Percentiles rank a stretch among this genome's conserved stretches.
phyloP scores from a whole-genome alignment of 2,888 invertebrate genomes.

The Invenusta paracnida region DNA sequence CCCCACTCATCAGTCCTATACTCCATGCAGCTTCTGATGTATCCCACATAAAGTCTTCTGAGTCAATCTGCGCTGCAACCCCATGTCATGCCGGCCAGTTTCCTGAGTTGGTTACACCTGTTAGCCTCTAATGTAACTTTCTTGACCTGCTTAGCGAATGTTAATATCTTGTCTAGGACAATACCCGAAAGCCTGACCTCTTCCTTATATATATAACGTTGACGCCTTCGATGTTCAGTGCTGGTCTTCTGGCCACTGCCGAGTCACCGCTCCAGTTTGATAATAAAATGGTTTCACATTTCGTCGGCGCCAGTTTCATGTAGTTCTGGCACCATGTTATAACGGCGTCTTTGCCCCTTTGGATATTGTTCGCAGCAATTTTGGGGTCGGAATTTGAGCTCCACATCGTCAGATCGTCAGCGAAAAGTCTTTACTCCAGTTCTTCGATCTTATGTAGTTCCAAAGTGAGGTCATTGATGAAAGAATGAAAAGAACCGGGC shows the following conservation, averaged over 20 bases:
- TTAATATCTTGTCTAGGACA: background rate
- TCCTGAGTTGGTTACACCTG: background rate
- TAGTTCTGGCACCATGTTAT: background rate
- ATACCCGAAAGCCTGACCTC: background rate
- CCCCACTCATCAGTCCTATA: background rate
- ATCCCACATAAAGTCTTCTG: background rate
- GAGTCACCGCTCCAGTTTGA: background rate
- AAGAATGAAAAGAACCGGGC: background rate
- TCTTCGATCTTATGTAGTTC: background rate
- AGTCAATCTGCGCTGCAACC: background rate
- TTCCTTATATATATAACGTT: background rate
- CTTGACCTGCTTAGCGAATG: background rate
- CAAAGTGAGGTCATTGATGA: background rate
- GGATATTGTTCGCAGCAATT: background rate
- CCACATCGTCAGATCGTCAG: background rate
- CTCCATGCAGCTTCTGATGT: background rate
- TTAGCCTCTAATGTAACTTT: background rate
- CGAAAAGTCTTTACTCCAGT: background rate
- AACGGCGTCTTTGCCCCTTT: background rate
- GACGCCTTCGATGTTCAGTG: background rate
- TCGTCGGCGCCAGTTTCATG: too few species aligned
- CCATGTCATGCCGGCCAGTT: background rate
- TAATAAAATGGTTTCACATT: background rate
- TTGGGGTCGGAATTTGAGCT: background rate
- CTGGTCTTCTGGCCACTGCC: background rate